Evolutionary conservation across 2,113 vertebrate species (phyloP).

Genomic region (Accipiter virgatus): DNA sequence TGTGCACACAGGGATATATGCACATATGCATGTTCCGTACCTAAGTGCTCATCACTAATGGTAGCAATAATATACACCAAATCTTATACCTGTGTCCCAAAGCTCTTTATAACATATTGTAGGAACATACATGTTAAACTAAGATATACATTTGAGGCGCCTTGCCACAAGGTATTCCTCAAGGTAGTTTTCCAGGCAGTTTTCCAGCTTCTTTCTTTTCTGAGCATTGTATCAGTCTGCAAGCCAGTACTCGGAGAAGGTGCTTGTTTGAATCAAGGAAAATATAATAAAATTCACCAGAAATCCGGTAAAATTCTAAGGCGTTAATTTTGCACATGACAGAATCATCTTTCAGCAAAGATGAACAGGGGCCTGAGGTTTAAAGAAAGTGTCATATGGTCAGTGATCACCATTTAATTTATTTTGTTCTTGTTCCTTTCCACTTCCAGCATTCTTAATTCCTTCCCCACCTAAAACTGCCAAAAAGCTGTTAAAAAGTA

Average conservation of each 20-base stretch:
- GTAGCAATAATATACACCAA: not conserved
- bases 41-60: not conserved
- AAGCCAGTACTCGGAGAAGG: not conserved
- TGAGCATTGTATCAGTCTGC: not conserved
- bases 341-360: not conserved
- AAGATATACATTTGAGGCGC: fast-evolving
- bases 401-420: not conserved
- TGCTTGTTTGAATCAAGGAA: not conserved
- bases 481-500: not conserved
- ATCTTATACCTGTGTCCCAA: not conserved
- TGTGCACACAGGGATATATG: no score
- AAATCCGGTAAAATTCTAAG: not conserved
- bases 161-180: not conserved
- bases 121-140: not conserved
- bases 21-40: not conserved
- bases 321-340: not conserved
- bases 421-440: not conserved
- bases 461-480: not conserved
- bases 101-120: not conserved
- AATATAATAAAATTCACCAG: not conserved
- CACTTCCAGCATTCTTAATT: not conserved
- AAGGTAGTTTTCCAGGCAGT: not conserved
- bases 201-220: not conserved
- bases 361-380: not conserved
- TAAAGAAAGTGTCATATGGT: not conserved